These are phyloP conservation scores for Trinectes maculatus DNA, from an alignment of 2,113 vertebrate species.

Conservation along the genomic window DNA sequence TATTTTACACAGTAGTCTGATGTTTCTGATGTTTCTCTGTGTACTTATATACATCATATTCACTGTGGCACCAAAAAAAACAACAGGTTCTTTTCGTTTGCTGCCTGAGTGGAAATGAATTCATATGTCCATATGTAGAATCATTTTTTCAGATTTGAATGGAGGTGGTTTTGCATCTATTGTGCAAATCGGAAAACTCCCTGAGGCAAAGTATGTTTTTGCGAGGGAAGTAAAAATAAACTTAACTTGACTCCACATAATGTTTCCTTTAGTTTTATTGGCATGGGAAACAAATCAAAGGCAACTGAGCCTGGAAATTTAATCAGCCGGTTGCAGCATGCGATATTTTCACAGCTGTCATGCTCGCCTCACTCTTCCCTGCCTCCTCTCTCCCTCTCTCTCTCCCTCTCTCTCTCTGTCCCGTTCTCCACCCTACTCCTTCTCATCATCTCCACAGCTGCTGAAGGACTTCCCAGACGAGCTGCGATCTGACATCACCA, in stretches of 20 bases:
- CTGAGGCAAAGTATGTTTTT: constrained; percentile 5
- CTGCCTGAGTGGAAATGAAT: background rate
- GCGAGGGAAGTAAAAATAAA: background rate
- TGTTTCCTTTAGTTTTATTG: constrained; percentile 6
- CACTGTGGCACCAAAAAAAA: background rate
- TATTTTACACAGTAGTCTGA: too few relatives aligned
- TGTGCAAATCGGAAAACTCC: background rate
- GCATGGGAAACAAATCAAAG: constrained; percentile 12
- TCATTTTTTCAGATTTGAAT: background rate
- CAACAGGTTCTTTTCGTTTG: background rate
- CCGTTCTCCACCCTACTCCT: background rate
- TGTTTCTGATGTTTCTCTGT: background rate
- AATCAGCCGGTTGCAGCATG: constrained; percentile 27
- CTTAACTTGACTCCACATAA: background rate
- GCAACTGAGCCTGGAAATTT: constrained; percentile 3
- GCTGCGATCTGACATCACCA: constrained; percentile 96
- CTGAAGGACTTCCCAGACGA: constrained; percentile 98
- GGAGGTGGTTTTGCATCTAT: background rate
- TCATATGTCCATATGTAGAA: too few relatives aligned
- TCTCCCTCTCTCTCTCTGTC: background rate
- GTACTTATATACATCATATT: background rate
- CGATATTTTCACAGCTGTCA: constrained; percentile 31
- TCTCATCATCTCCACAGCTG: constrained; percentile 81
- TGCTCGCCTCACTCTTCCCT: constrained; percentile 7
- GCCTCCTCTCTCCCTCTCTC: too few relatives aligned